A percentile compares a stretch with the other conserved stretches of the same genome.
Conservation (phyloP, 1,140 invertebrate genomes). For the Cotesia chilonis region DNA sequence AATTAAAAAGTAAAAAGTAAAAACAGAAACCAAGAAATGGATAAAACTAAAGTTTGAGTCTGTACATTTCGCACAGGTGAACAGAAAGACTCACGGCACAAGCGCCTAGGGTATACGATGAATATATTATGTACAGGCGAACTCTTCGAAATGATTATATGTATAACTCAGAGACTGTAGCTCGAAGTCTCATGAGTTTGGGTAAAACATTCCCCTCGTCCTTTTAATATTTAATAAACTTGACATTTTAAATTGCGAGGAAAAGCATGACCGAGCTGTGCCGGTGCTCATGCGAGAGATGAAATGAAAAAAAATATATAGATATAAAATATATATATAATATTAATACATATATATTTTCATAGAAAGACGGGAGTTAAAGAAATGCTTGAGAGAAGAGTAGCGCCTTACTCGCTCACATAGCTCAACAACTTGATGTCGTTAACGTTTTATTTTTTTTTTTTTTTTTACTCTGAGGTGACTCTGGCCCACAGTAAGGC, state of each 20-base stretch:
- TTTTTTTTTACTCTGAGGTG: slow-evolving; percentile 6
- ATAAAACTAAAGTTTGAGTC: slow-evolving; percentile 2
- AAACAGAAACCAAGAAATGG: not conserved
- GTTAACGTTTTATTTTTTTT: slow-evolving; percentile 20
- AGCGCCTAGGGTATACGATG: slow-evolving; percentile 19
- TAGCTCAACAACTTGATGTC: slow-evolving; percentile 29
- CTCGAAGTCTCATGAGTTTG: slow-evolving; percentile 16
- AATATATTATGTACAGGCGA: slow-evolving; percentile 28
- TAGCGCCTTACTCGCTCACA: not conserved
- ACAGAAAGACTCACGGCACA: not conserved
- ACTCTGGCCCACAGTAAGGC: slow-evolving; percentile 11
- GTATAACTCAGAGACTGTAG: slow-evolving; percentile 17
- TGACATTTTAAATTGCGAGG: slow-evolving; percentile 34
- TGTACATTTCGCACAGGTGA: slow-evolving; percentile 1
- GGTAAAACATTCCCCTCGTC: slow-evolving; percentile 5
- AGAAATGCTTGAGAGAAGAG: not conserved
- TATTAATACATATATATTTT: not conserved
- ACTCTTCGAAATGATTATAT: slow-evolving; percentile 28
- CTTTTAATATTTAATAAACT: slow-evolving; percentile 36
- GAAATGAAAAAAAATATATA: not conserved
- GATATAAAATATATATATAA: not conserved
- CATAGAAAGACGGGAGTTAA: slow-evolving; percentile 8
- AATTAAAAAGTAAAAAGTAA: not conserved
- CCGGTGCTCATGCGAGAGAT: slow-evolving; percentile 24
- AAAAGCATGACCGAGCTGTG: slow-evolving; percentile 22